Base-by-base conservation (phyloP, 2,797 vertebrate species). In the Chaetophractus vellerosus region DNA sequence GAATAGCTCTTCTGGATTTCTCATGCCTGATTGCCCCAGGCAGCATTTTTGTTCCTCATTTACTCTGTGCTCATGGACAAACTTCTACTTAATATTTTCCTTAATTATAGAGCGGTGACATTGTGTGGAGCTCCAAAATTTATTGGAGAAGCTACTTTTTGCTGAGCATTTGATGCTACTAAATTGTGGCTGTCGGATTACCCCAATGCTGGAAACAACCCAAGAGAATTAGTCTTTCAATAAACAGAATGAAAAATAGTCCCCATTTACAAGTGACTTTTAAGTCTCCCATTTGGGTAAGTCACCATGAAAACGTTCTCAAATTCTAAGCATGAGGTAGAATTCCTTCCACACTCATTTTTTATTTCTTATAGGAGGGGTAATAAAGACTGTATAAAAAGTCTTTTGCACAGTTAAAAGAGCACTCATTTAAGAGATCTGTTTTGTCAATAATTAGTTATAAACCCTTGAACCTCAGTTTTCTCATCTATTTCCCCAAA, bases 111-210 rank as follows among this genome's bases (percentile, higher is more conserved):
- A 72, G 57, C 28, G 16, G 9, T 9, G 23, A 26, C 41, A 23
- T 48, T 61, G 19, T 81, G 45, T 33, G 83, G 52, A 45, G 74
- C 28, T 55, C 74, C 31, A 66, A 33, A 82, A 88, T 57, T 68
- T 66, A 57, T 36, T 19, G 26, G 36, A 96, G 31, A 11, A 64
- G 26, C 74, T 94, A 4, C 81, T 16, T 23, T 52, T 75, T 55
- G 21, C 93, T 81, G 48, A 79, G 78, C 48, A 33, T 79, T 96
- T 64, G 87, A 75, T 84, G 91, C 93, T 66, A 21, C 72, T 93
- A n/a, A 93, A 64, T 64, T 81, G 55, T 90, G 83, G 59, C 88
- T 66, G n/a, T 36, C 52, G 88, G 61, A 81, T 89, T 74, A 80
- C 9, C 33, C 61, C 50, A 79, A 19, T 4, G 5, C 6, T 89